phyloP scores from a whole-genome alignment of 2,888 invertebrate genomes.

The Smittia aterrima region DNA sequence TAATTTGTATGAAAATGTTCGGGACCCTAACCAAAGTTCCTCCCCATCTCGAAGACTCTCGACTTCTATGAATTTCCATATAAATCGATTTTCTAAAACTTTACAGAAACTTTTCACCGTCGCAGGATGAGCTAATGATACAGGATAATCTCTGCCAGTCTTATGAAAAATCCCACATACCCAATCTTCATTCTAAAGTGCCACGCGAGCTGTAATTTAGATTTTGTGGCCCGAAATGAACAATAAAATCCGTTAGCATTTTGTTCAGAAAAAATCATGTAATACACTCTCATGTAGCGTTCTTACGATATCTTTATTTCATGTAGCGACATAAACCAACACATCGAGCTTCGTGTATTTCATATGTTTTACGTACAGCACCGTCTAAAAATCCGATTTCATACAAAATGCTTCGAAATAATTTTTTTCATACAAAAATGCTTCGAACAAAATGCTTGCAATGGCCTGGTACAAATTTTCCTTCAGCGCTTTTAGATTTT shows the following conservation, averaged over 20 bases:
- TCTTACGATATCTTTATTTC: no score
- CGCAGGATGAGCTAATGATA: not conserved
- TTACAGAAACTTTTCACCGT: not conserved
- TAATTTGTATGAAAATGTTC: no score
- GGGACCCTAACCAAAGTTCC: not conserved
- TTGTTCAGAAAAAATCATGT: not conserved
- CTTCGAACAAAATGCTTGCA: not conserved
- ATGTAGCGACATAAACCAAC: not conserved
- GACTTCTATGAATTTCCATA: constrained; percentile 19
- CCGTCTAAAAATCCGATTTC: not conserved
- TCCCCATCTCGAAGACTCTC: not conserved
- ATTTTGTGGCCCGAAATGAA: not conserved
- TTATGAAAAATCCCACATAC: not conserved
- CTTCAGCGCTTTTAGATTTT: constrained; percentile 32
- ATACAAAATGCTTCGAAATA: constrained; percentile 23
- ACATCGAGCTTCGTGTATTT: constrained; percentile 15
- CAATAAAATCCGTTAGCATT: constrained; percentile 25
- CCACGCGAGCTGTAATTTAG: not conserved
- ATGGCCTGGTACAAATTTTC: constrained; percentile 11
- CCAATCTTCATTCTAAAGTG: not conserved
- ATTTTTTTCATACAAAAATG: constrained; percentile 18
- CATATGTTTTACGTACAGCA: not conserved
- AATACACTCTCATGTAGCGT: no score
- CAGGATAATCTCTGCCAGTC: not conserved
- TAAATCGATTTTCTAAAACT: constrained; percentile 33